These are phyloP conservation scores for Plodia interpunctella DNA, from an alignment of 1,140 invertebrate genomes.

Conservation along the genomic window DNA sequence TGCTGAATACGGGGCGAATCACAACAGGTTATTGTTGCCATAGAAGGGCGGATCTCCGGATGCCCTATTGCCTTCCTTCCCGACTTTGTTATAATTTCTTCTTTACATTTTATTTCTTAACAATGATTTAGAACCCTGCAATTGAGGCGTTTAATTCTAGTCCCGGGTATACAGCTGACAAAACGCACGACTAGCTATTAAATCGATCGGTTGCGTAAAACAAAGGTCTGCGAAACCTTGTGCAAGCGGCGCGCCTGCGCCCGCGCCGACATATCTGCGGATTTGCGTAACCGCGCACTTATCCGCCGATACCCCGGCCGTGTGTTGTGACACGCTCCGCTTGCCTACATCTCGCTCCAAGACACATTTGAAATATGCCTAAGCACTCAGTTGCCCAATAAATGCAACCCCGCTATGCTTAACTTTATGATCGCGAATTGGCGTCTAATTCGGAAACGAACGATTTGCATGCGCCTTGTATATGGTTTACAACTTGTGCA, in stretches of 20 bases:
- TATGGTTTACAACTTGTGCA: not conserved
- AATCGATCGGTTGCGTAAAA: slow-evolving; percentile 76
- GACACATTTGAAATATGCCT: slow-evolving; percentile 16
- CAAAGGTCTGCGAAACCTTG: slow-evolving; percentile 76
- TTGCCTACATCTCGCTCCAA: slow-evolving; percentile 45
- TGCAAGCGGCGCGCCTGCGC: slow-evolving; percentile 71
- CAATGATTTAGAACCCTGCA: slow-evolving; percentile 24
- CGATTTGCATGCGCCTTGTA: slow-evolving; percentile 5
- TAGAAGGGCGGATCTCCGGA: slow-evolving; percentile 29
- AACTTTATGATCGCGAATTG: not conserved
- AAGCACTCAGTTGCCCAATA: slow-evolving; percentile 3
- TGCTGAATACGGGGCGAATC: slow-evolving; percentile 17
- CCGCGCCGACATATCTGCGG: slow-evolving; percentile 71
- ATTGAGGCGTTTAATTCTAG: slow-evolving; percentile 24
- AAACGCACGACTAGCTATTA: slow-evolving; percentile 69
- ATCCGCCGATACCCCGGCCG: slow-evolving; percentile 66
- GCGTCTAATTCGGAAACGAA: not conserved
- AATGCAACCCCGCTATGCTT: not conserved
- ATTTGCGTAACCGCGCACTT: slow-evolving; percentile 75
- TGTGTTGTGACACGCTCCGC: slow-evolving; percentile 66
- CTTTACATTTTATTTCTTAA: slow-evolving; percentile 4
- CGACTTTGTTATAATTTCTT: slow-evolving; percentile 17
- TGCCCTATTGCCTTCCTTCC: slow-evolving; percentile 21
- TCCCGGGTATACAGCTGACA: slow-evolving; percentile 54
- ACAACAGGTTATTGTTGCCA: slow-evolving; percentile 32